These are phyloP conservation scores for Atethmia centrago DNA, from an alignment of 2,888 invertebrate species.

Conservation along the genomic window DNA sequence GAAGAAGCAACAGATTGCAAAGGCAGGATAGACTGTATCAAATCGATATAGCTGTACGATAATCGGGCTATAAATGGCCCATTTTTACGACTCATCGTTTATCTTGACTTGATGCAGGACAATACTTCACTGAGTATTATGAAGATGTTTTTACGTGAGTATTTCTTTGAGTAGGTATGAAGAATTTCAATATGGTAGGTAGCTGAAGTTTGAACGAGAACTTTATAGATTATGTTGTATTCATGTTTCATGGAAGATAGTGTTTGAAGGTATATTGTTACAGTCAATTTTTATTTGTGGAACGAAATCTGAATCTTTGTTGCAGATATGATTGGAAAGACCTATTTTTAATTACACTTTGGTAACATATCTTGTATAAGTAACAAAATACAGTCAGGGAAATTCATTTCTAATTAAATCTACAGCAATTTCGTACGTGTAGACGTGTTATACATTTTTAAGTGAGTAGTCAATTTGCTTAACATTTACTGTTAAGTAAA, in stretches of 20 bases:
- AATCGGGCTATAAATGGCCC: conserved; percentile 73
- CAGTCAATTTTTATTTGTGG: not conserved
- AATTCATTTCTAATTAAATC: not conserved
- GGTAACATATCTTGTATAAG: not conserved
- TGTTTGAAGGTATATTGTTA: not conserved
- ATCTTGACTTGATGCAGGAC: conserved; percentile 69
- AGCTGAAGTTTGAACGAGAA: not conserved
- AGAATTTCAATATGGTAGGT: not conserved
- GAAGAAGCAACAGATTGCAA: conserved; percentile 69
- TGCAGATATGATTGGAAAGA: not conserved
- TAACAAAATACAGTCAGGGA: not conserved
- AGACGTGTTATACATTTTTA: no score
- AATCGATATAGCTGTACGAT: conserved; percentile 67
- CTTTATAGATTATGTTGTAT: not conserved
- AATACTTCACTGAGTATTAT: conserved; percentile 27
- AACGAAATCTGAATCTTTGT: not conserved
- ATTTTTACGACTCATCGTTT: conserved; percentile 72
- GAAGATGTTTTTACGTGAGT: not conserved
- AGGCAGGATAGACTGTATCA: conserved; percentile 40
- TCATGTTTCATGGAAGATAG: not conserved
- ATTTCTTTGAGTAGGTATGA: conserved; percentile 5
- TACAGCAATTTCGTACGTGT: not conserved
- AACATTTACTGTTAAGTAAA: no score
- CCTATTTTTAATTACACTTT: not conserved
- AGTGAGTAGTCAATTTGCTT: not conserved